A percentile compares a stretch with the other conserved stretches of the same genome.
Evolutionary conservation across 2,113 vertebrate species (phyloP).

Genomic region (Pseudorectes ferrugineus): DNA sequence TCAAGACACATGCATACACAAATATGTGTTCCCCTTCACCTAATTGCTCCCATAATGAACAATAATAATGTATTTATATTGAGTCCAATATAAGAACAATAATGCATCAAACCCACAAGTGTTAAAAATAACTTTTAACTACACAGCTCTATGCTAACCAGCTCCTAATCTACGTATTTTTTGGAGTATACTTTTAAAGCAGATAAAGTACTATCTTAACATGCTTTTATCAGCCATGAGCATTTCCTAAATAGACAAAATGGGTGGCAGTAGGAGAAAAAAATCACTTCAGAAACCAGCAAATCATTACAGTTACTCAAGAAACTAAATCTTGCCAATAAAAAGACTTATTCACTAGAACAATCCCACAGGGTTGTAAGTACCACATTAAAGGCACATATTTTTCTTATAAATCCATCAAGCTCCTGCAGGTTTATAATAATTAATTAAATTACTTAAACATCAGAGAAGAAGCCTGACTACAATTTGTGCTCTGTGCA

Average conservation of each 20-base stretch:
- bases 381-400: background rate
- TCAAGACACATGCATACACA: background rate
- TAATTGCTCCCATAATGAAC: background rate
- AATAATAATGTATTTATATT: background rate
- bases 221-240: background rate
- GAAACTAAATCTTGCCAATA: background rate
- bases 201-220: background rate
- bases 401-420: constrained; percentile 32
- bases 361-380: background rate
- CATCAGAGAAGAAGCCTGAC: background rate
- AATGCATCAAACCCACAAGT: background rate
- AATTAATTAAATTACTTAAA: constrained; percentile 12
- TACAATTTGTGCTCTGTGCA: background rate
- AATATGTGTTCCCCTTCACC: background rate
- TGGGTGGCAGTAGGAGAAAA: background rate
- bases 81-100: background rate
- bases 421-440: background rate
- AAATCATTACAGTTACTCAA: background rate
- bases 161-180: background rate
- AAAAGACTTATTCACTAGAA: background rate
- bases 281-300: background rate
- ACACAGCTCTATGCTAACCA: background rate
- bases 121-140: background rate
- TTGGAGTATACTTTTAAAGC: background rate
- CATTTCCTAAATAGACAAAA: background rate